These are phyloP conservation scores for Dasypogon diadema DNA, from an alignment of 2,888 invertebrate genomes.

Conservation along the genomic window DNA sequence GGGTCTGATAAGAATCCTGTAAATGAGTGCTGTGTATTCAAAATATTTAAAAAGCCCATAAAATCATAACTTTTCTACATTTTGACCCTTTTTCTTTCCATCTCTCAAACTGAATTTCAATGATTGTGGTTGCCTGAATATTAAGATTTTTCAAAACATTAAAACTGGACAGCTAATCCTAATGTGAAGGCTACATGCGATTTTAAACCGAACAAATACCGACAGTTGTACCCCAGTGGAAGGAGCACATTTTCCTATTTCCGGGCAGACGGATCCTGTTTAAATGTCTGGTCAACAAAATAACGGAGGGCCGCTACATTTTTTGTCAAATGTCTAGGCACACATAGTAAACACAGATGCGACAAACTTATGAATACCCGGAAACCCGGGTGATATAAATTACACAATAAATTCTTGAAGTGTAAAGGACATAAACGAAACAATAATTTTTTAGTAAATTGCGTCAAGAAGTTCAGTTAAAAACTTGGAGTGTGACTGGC, in stretches of 20 bases:
- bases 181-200: no score
- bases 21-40: no score
- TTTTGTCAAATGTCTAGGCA: conserved; percentile 2
- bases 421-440: neutral
- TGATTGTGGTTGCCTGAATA: no score
- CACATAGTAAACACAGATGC: conserved; percentile 26
- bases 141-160: no score
- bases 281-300: conserved; percentile 5
- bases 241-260: neutral
- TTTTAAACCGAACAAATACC: no score
- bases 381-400: neutral
- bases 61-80: no score
- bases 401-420: neutral
- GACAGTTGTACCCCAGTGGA: neutral
- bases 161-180: no score
- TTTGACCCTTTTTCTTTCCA: no score
- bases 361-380: neutral
- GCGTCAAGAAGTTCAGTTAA: neutral
- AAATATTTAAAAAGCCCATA: no score
- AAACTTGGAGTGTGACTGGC: no score
- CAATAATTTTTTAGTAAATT: neutral
- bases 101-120: no score
- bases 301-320: conserved; percentile 33
- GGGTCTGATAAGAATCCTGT: no score
- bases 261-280: conserved; percentile 22